These are phyloP conservation scores for Chloebia gouldiae DNA, from an alignment of 2,113 vertebrate genomes.

Conservation along the genomic window DNA sequence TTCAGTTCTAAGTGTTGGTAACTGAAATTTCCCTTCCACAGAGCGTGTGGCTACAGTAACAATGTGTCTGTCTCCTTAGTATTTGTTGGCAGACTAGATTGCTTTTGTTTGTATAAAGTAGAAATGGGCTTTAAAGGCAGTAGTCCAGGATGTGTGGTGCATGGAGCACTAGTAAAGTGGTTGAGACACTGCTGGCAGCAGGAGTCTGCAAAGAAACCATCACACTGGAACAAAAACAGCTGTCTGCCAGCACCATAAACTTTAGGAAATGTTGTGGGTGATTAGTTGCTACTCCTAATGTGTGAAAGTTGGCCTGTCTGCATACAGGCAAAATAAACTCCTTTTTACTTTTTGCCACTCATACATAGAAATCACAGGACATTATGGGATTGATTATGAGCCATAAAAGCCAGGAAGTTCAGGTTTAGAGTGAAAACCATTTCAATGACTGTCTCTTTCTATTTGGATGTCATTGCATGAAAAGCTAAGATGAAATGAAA, in stretches of 20 bases:
- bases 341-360: conserved; percentile 13
- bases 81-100: neutral
- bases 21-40: neutral
- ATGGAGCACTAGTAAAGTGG: neutral
- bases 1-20: neutral
- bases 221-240: conserved; percentile 37
- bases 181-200: conserved; percentile 31
- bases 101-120: neutral
- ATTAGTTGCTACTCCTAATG: conserved; percentile 57
- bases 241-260: conserved; percentile 48
- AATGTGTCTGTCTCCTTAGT: neutral
- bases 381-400: conserved; percentile 37
- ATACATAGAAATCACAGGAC: neutral
- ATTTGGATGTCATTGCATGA: neutral
- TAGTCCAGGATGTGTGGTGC: neutral
- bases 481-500: conserved; percentile 36
- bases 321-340: conserved; percentile 31
- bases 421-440: neutral
- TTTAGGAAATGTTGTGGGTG: conserved; percentile 55
- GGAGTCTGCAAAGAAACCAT: conserved; percentile 11
- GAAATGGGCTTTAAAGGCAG: neutral
- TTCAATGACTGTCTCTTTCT: conserved; percentile 22
- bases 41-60: neutral
- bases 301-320: conserved; percentile 61
- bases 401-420: conserved; percentile 42